Conservation (phyloP, 2,797 vertebrate genomes). For the Sparidentex hasta region DNA sequence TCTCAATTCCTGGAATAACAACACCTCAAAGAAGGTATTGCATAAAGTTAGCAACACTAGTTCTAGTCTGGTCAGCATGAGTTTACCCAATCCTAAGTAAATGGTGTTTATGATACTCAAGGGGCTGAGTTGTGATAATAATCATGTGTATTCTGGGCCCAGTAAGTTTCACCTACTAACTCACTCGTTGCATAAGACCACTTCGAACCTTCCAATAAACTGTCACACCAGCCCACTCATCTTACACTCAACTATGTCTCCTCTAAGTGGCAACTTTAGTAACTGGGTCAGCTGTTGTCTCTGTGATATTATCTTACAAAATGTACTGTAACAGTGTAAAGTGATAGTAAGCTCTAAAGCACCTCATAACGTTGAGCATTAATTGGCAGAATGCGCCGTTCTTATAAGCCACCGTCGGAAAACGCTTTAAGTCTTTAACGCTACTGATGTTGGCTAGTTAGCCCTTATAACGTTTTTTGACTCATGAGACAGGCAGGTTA, state of each 20-base stretch:
- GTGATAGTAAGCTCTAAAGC: not conserved
- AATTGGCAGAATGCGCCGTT: not conserved
- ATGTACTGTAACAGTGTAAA: not conserved
- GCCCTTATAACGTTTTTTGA: not conserved
- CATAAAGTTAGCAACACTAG: not conserved
- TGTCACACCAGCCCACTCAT: not conserved
- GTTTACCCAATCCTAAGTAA: not conserved
- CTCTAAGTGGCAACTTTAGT: slow-evolving; percentile 28
- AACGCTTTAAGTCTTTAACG: no score
- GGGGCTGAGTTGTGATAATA: not conserved
- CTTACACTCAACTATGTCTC: slow-evolving; percentile 4
- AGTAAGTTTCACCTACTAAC: not conserved
- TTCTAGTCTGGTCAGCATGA: not conserved
- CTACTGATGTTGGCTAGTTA: not conserved
- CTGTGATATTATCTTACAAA: slow-evolving; percentile 23
- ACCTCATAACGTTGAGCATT: not conserved
- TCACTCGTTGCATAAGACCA: not conserved
- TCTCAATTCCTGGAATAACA: not conserved
- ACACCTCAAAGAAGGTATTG: not conserved
- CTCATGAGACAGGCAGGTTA: not conserved
- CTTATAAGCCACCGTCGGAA: fast-evolving
- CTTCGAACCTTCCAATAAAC: no score
- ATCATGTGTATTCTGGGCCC: not conserved
- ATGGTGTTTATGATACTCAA: not conserved
- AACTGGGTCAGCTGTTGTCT: slow-evolving; percentile 41